phyloP scores from a whole-genome alignment of 2,113 vertebrate species.

The Rallus limicola region DNA sequence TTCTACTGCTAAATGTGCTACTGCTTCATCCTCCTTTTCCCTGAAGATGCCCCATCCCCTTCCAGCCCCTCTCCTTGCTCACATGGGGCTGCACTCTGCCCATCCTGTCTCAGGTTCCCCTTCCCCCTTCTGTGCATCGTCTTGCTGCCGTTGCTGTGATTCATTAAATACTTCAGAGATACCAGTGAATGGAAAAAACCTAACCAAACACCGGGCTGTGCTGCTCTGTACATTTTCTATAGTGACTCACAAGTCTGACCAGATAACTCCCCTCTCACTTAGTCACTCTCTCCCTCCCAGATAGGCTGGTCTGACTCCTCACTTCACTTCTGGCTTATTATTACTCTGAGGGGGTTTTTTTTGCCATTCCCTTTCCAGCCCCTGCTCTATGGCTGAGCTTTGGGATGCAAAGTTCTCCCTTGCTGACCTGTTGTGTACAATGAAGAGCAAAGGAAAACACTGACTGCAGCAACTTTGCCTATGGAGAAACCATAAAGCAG shows the following conservation, averaged over 20 bases:
- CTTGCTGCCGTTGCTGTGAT: neutral
- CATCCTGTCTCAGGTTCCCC: neutral
- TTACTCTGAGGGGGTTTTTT: neutral
- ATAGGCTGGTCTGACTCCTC: neutral
- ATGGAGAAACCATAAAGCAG: constrained; percentile 21
- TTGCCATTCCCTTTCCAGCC: neutral
- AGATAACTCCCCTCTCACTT: constrained; percentile 49
- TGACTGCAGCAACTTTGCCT: constrained; percentile 45
- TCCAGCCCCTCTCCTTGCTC: neutral
- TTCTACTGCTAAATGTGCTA: too few species aligned
- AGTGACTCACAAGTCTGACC: constrained; percentile 54
- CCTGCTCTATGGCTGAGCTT: neutral
- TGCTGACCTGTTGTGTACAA: neutral
- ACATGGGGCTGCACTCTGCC: neutral
- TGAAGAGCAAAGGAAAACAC: constrained; percentile 37
- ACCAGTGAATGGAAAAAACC: constrained; percentile 54
- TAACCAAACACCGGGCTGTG: constrained; percentile 29
- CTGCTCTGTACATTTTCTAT: constrained; percentile 21
- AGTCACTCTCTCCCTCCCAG: constrained; percentile 48
- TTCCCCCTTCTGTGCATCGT: neutral
- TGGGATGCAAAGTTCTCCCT: constrained; percentile 34
- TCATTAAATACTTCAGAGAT: constrained; percentile 26
- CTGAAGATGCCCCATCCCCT: neutral
- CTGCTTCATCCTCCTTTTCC: neutral
- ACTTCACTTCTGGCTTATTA: neutral